Conservation (phyloP, 2,888 invertebrate genomes). For the Nymphalis urticae region DNA sequence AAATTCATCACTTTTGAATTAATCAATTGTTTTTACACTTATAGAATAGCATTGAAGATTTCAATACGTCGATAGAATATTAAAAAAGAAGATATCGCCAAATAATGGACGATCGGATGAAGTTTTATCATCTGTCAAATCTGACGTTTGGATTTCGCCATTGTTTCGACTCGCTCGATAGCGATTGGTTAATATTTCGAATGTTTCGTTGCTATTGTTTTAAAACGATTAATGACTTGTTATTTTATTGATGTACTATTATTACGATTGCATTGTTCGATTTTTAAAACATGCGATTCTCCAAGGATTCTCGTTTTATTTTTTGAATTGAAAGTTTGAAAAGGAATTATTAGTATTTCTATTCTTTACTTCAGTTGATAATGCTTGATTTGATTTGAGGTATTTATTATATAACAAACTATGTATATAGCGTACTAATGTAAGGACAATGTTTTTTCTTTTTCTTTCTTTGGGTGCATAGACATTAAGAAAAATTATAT, state of each 20-base stretch:
- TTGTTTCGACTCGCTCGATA: slow-evolving; percentile 61
- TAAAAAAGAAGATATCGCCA: background rate
- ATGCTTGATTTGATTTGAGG: too few relatives aligned
- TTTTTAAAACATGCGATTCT: background rate
- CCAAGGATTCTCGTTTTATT: background rate
- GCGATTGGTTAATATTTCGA: slow-evolving; percentile 57
- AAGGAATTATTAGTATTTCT: too few relatives aligned
- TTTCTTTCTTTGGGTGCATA: too few relatives aligned
- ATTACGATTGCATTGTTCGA: background rate
- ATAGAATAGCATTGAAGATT: background rate
- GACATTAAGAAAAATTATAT: too few relatives aligned
- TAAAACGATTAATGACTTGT: slow-evolving; percentile 22
- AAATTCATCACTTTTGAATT: too few relatives aligned
- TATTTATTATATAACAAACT: too few relatives aligned
- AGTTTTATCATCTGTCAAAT: slow-evolving; percentile 70
- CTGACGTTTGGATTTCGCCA: slow-evolving; percentile 67
- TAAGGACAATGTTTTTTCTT: too few relatives aligned
- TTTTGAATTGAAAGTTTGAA: too few relatives aligned
- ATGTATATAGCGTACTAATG: too few relatives aligned
- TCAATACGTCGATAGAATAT: background rate
- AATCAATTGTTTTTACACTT: too few relatives aligned
- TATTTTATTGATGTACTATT: slow-evolving; percentile 9
- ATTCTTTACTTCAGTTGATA: too few relatives aligned
- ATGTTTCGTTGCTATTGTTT: slow-evolving; percentile 65
- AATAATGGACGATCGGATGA: background rate